Base-by-base conservation (phyloP, 2,113 vertebrate genomes). In the Larimichthys crocea region DNA sequence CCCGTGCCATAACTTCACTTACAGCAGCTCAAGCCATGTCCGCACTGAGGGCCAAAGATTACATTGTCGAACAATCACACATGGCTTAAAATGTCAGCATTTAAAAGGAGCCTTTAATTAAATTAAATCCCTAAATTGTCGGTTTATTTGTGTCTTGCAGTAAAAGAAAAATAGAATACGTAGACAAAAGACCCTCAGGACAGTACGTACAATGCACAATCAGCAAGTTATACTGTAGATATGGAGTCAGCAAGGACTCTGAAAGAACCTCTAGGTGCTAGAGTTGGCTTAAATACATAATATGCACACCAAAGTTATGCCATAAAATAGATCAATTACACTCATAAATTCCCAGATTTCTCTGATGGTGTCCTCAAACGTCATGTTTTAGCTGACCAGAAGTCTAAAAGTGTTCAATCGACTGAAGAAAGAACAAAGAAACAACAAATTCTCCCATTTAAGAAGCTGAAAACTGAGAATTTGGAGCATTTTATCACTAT, bases 1-100 rank as follows among this genome's bases (percentile, higher is more conserved):
- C 89, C 87, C 46, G 10, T 17, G 70, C 76, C 74, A 69, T 57
- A 49, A 71, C 68, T 84, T 85, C 76, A 80, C 64, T 81, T 31
- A 63, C 67, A 82, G 70, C 46, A 7, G 44, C 63, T 53, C 60
- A 11, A 10, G 26, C 55, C 61, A 53, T 5, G 53, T 89, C 53
- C 74, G 69, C 67, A 63, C 40, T 46, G 31, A 85, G 44, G 79
- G 44, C 65, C 56, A 81, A 46, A 50, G 50, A 80, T 82, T 67
- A 70, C 69, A 81, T 52, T 74, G 35, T 60, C 2, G 64, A 83
- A 80, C 56, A 56, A 19, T 74, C 53, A 53, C 3, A 9, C 40
- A 31, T 11, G 42, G 53, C 29, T 65, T 42, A 26, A 70, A 65
- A 52, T 61, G 68, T 74, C 69, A 40, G 60, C 31, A 62, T 70